Evolutionary conservation across 2,797 vertebrate genomes (phyloP).

Genomic region (Manis pentadactyla): DNA sequence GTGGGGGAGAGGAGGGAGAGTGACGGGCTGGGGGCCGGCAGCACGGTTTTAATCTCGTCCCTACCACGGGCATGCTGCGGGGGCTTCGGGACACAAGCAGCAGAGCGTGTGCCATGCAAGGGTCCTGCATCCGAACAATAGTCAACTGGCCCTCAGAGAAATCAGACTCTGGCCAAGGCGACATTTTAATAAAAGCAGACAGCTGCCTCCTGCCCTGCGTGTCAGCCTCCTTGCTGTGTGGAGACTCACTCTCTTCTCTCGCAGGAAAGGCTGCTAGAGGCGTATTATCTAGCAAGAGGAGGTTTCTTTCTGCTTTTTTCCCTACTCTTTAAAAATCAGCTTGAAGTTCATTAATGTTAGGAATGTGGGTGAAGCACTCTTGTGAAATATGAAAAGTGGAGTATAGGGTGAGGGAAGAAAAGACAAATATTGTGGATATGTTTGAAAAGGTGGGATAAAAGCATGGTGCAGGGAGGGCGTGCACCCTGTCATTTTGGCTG

Average conservation of each 20-base stretch:
- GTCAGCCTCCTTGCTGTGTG: neutral
- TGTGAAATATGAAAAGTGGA: conserved; percentile 19
- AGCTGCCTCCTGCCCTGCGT: neutral
- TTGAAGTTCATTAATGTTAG: conserved; percentile 64
- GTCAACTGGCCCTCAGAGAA: neutral
- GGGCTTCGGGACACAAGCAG: neutral
- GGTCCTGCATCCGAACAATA: neutral
- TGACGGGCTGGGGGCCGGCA: neutral
- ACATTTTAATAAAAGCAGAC: conserved; percentile 55
- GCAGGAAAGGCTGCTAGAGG: conserved; percentile 12
- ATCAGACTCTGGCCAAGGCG: neutral
- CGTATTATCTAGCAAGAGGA: neutral
- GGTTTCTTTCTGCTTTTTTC: conserved; percentile 21
- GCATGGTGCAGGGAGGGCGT: neutral
- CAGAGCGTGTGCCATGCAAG: neutral
- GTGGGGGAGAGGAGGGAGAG: neutral
- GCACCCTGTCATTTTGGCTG: neutral
- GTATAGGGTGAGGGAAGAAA: neutral
- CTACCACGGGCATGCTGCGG: neutral
- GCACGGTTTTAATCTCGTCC: neutral
- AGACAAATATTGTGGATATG: neutral
- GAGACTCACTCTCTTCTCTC: neutral
- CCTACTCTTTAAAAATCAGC: neutral
- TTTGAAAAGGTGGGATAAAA: conserved; percentile 37
- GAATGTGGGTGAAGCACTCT: neutral